Evolutionary conservation across 2,888 invertebrate genomes (phyloP).

Genomic region (Macaria liturata): DNA sequence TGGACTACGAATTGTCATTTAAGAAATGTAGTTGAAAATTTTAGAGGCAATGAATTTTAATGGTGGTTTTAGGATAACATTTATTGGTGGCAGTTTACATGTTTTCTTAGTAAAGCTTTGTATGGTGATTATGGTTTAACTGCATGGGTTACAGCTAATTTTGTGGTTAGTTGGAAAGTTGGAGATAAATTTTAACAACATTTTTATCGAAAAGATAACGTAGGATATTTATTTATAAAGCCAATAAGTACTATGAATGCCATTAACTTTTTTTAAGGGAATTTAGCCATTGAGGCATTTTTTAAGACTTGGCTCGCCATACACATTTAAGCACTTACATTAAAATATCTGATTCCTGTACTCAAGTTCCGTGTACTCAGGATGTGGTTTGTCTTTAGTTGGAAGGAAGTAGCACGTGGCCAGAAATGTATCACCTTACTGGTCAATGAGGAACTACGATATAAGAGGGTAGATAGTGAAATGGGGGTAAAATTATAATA

Average conservation of each 20-base stretch:
- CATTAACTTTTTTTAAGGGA: no score
- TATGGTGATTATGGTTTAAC: constrained; percentile 45
- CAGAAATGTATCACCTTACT: constrained; percentile 28
- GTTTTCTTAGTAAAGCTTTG: constrained; percentile 44
- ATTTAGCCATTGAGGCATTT: no score
- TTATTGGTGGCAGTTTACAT: constrained; percentile 46
- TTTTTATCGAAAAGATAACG: no score
- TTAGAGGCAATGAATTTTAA: constrained; percentile 74
- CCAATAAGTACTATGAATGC: no score
- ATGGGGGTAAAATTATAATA: no score
- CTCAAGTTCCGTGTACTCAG: constrained; percentile 29
- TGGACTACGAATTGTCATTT: constrained; percentile 73
- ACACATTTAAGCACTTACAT: no score
- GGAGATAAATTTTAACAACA: no score
- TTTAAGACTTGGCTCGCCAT: no score
- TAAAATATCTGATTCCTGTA: neutral
- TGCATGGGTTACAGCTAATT: constrained; percentile 45
- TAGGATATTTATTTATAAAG: no score
- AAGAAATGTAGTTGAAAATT: constrained; percentile 55
- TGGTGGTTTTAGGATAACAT: constrained; percentile 48
- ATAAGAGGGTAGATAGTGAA: no score
- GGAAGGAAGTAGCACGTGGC: constrained; percentile 67
- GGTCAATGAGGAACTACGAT: neutral
- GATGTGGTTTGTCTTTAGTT: constrained; percentile 52
- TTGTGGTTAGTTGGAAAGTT: constrained; percentile 15